phyloP scores from a whole-genome alignment of 2,888 invertebrate species.

The Anarsia innoxiella region DNA sequence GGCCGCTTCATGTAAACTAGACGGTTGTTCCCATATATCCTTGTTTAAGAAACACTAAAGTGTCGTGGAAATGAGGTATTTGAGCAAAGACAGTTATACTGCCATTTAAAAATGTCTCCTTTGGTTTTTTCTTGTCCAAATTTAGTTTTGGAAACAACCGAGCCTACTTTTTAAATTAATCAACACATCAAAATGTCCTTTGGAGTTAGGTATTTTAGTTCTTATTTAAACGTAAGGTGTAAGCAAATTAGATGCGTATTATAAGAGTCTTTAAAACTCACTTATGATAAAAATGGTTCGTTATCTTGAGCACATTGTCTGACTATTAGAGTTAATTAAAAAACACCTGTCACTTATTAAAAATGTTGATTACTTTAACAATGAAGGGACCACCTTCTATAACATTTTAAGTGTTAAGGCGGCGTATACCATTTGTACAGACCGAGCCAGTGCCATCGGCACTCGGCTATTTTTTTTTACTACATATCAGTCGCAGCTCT shows the following conservation, averaged over 20 bases:
- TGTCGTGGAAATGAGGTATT: constrained; percentile 42
- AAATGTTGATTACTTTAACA: constrained; percentile 29
- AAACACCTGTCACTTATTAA: constrained; percentile 6
- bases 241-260: too few relatives aligned
- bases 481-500: constrained; percentile 72
- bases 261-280: too few relatives aligned
- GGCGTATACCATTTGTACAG: constrained; percentile 73
- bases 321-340: too few relatives aligned
- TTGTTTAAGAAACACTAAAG: constrained; percentile 22
- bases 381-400: constrained; percentile 51
- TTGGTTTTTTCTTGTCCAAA: constrained; percentile 23
- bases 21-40: constrained; percentile 28
- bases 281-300: too few relatives aligned
- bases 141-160: constrained; percentile 25
- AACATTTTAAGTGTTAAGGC: constrained; percentile 70
- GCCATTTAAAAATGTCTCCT: constrained; percentile 13
- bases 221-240: too few relatives aligned
- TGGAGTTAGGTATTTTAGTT: neutral
- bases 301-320: too few relatives aligned
- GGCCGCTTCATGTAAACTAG: constrained; percentile 35
- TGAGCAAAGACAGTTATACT: constrained; percentile 34
- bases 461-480: constrained; percentile 57
- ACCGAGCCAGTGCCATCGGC: constrained; percentile 48
- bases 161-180: constrained; percentile 26
- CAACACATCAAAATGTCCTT: constrained; percentile 24